Evolutionary conservation across 2,888 invertebrate genomes (phyloP), one percentile per base, ranked within the genome.

Genomic region (Macrophya annulata): DNA sequence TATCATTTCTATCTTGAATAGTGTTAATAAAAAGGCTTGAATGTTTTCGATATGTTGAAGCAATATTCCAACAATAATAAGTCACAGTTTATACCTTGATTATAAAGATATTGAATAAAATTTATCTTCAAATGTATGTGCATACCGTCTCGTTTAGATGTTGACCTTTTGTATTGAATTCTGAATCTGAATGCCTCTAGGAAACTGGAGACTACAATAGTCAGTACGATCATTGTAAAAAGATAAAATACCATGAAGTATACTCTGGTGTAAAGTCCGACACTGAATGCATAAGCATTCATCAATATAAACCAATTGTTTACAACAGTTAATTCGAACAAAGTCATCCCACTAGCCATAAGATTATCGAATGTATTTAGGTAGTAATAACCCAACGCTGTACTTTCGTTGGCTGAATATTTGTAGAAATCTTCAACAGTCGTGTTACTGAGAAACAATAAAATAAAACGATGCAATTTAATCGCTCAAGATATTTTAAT

Each of bases 271-370:
- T 96, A 97, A 90, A 96, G 95, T 81, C 96, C 95, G 0, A 96
- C 95, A 25, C 96, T 96, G 0, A 95, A 94, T 0, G 97, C 96
- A 91, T 96, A 97, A 1, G 97, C 98, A 92, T 98, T 97, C 98
- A 98, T 98, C 40, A 98, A 95, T 85, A 98, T 97, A 90, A 98
- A 98, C 98, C 98, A 98, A 94, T 98, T 98, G 93, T 98, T 98
- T 85, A 98, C 98, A 15, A 98, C 98, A 0, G 98, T 98, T 89
- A 98, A 94, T 93, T 98, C 98, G 94, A 98, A 98, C 88, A 98
- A 94, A 0, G 98, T 98, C 87, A 98, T 97, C 76, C 96, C 96
- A 90, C 97, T 97, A 9, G 96, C 95, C 86, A 97, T 94, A 17
- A 98, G 94, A 94, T 98, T 96, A 91, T 96, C 96, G 93, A 98